These are phyloP conservation scores for Glaucidium brasilianum DNA, from an alignment of 2,113 vertebrate genomes.

Conservation along the genomic window DNA sequence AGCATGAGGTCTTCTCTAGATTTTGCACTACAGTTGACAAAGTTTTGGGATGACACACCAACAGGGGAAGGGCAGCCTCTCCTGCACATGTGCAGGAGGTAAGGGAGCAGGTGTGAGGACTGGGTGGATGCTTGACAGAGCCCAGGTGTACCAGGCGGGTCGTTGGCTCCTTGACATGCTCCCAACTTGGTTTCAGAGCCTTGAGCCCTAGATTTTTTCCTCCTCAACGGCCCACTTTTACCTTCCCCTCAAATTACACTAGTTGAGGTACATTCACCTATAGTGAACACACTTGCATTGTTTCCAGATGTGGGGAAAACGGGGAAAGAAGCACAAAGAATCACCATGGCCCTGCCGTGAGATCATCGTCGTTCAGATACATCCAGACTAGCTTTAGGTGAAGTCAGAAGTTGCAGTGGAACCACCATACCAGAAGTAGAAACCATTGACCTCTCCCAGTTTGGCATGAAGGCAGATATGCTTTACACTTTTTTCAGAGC, in stretches of 20 bases:
- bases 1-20: neutral
- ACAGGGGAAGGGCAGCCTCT: neutral
- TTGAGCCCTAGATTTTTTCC: neutral
- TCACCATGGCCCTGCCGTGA: neutral
- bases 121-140: rapidly evolving
- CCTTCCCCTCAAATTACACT: neutral
- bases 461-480: neutral
- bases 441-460: neutral
- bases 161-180: neutral
- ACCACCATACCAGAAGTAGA: neutral
- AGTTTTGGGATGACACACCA: neutral
- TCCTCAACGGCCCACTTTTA: neutral
- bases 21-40: neutral
- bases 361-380: neutral
- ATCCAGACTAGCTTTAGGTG: neutral
- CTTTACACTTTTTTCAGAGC: neutral
- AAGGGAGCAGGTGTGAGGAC: neutral
- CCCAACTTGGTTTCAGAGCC: neutral
- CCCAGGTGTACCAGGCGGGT: neutral
- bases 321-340: neutral
- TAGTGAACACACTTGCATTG: neutral
- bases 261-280: neutral
- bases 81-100: neutral
- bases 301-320: neutral
- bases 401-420: neutral